Conservation (phyloP, 2,888 invertebrate genomes). For the Dendrolimus pini region DNA sequence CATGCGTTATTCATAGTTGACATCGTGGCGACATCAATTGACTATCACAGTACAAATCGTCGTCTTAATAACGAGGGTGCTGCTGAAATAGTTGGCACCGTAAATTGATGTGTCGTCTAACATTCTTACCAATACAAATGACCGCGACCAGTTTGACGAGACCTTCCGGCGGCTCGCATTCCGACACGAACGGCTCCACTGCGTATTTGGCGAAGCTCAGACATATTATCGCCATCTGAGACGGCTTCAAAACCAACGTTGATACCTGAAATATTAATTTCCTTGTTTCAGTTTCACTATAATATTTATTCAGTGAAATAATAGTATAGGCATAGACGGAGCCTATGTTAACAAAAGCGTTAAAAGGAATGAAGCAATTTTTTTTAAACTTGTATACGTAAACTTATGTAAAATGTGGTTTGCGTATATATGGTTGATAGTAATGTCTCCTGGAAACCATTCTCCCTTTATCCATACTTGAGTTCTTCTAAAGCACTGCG, state of each 20-base stretch:
- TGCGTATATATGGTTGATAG: too few relatives aligned
- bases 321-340: too few relatives aligned
- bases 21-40: slow-evolving; percentile 13
- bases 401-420: too few relatives aligned
- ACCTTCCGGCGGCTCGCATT: slow-evolving; percentile 89
- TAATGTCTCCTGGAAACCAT: too few relatives aligned
- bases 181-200: slow-evolving; percentile 91
- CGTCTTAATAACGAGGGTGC: background rate
- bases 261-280: slow-evolving; percentile 82
- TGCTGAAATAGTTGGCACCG: background rate
- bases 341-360: too few relatives aligned
- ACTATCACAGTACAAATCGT: slow-evolving; percentile 1
- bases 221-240: slow-evolving; percentile 96
- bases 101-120: background rate
- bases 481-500: too few relatives aligned
- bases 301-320: background rate
- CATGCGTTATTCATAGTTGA: background rate
- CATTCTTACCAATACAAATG: slow-evolving; percentile 84
- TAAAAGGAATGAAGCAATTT: too few relatives aligned
- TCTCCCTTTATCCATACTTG: too few relatives aligned
- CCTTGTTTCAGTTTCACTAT: background rate
- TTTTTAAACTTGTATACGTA: too few relatives aligned
- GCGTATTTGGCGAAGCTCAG: slow-evolving; percentile 96
- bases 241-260: slow-evolving; percentile 93
- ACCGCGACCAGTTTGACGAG: slow-evolving; percentile 93